Percentiles rank a stretch among this genome's conserved stretches.
Evolutionary conservation across 2,888 invertebrate species (phyloP).

Genomic region (Toxonevra muliebris): DNA sequence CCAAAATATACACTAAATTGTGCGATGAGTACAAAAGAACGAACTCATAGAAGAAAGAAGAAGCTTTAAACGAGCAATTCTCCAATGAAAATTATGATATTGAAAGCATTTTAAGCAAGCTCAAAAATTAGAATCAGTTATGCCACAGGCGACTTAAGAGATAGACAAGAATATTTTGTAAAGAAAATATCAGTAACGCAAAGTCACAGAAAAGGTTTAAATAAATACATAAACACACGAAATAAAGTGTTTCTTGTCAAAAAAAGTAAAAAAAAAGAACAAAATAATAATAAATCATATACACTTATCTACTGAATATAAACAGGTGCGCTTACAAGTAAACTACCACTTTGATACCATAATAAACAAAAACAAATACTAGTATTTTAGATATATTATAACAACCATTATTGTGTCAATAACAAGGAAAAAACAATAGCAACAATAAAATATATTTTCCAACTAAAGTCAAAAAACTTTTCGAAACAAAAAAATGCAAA

Average conservation of each 20-base stretch:
- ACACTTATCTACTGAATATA: neutral
- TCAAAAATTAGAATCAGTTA: slow-evolving; percentile 39
- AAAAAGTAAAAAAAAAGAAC: no score
- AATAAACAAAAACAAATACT: slow-evolving; percentile 4
- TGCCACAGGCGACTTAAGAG: slow-evolving; percentile 38
- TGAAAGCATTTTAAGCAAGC: neutral
- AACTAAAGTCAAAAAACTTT: slow-evolving; percentile 18
- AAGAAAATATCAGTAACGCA: no score
- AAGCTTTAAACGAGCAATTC: slow-evolving; percentile 23
- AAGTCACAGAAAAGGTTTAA: no score
- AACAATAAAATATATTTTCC: slow-evolving; percentile 27
- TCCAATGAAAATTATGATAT: slow-evolving; percentile 14
- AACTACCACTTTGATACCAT: no score
- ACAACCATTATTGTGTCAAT: slow-evolving; percentile 24
- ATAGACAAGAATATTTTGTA: neutral
- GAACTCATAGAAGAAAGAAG: slow-evolving; percentile 15
- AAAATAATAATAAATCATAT: no score
- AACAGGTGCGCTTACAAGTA: slow-evolving; percentile 9
- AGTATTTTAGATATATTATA: slow-evolving; percentile 10
- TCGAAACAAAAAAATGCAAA: neutral
- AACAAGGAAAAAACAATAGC: slow-evolving; percentile 26
- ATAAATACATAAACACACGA: no score
- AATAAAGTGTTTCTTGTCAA: no score
- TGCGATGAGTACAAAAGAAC: neutral
- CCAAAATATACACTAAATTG: slow-evolving; percentile 18